Percentiles rank a stretch among this genome's conserved stretches.
phyloP scores from a whole-genome alignment of 2,888 invertebrate genomes.

The Mythimna impura region DNA sequence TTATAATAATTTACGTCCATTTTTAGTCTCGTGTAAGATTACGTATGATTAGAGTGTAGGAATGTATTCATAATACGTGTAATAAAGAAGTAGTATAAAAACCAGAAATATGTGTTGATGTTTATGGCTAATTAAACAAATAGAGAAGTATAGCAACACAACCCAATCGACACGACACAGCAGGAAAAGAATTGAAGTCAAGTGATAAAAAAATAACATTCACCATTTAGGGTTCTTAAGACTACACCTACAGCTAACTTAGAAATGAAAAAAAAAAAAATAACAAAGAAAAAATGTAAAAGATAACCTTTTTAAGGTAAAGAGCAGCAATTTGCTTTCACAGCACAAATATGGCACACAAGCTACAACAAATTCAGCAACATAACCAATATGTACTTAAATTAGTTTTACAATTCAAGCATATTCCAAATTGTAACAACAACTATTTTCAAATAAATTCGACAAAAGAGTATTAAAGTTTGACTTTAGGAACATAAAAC shows the following conservation, averaged over 20 bases:
- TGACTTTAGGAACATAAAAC: conserved; percentile 5
- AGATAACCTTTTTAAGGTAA: conserved; percentile 66
- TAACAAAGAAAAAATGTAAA: conserved; percentile 56
- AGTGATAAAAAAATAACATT: not conserved
- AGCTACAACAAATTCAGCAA: conserved; percentile 25
- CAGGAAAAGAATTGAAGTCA: conserved; percentile 3
- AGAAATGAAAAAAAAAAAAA: conserved; percentile 11
- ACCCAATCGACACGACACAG: conserved; percentile 13
- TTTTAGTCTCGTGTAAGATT: not conserved
- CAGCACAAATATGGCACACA: conserved; percentile 41
- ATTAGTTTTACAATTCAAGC: conserved; percentile 18
- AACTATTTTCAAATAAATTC: conserved; percentile 24
- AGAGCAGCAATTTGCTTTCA: conserved; percentile 35
- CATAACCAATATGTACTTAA: conserved; percentile 8
- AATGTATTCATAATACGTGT: conserved; percentile 36
- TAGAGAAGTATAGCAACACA: conserved; percentile 11
- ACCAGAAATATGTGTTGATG: conserved; percentile 10
- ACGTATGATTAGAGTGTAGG: conserved; percentile 8
- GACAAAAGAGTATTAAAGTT: conserved; percentile 25
- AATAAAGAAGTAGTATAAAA: not conserved
- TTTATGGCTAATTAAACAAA: conserved; percentile 8
- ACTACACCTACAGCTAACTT: not conserved
- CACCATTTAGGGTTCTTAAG: conserved; percentile 1
- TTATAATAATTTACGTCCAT: conserved; percentile 13
- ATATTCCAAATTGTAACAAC: conserved; percentile 33